Percentiles rank a stretch among this genome's conserved stretches.
Conservation (phyloP, 2,797 vertebrate species). For the Clarias fuscus region DNA sequence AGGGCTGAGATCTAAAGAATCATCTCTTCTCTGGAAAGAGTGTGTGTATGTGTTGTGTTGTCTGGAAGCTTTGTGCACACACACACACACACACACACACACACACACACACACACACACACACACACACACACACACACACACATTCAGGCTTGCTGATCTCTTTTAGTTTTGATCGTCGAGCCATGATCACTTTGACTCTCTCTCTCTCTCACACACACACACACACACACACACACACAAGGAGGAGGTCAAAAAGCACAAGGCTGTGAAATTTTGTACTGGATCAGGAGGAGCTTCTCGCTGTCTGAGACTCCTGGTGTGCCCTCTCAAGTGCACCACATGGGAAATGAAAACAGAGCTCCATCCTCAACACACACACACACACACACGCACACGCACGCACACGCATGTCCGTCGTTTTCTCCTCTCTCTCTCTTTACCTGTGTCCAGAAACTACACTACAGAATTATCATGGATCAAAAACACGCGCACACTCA, state of each 20-base stretch:
- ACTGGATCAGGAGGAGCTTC: conserved; percentile 64
- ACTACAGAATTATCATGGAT: neutral
- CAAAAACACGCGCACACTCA: neutral
- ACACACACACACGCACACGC: neutral
- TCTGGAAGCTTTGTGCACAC: conserved; percentile 51
- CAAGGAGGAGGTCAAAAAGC: conserved; percentile 62
- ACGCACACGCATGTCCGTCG: neutral
- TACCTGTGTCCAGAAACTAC: conserved; percentile 63
- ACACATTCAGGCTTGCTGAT: conserved; percentile 78
- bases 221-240: conserved; percentile 24
- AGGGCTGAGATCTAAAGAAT: conserved; percentile 83
- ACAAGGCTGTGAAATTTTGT: conserved; percentile 79
- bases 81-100: neutral
- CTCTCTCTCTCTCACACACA: conserved; percentile 41
- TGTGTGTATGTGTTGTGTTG: conserved; percentile 53
- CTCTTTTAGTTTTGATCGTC: conserved; percentile 81
- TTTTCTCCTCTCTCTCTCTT: conserved; percentile 12
- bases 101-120: neutral
- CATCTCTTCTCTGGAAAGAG: conserved; percentile 57
- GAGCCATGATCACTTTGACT: conserved; percentile 76
- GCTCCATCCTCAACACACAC: neutral
- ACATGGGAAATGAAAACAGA: conserved; percentile 46
- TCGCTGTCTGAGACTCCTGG: conserved; percentile 29
- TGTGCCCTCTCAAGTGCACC: conserved; percentile 50
- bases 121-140: conserved; percentile 14